A percentile compares a stretch with the other conserved stretches of the same genome.
Evolutionary conservation across 2,888 invertebrate genomes (phyloP).

Genomic region (Sphaerophoria taeniata): DNA sequence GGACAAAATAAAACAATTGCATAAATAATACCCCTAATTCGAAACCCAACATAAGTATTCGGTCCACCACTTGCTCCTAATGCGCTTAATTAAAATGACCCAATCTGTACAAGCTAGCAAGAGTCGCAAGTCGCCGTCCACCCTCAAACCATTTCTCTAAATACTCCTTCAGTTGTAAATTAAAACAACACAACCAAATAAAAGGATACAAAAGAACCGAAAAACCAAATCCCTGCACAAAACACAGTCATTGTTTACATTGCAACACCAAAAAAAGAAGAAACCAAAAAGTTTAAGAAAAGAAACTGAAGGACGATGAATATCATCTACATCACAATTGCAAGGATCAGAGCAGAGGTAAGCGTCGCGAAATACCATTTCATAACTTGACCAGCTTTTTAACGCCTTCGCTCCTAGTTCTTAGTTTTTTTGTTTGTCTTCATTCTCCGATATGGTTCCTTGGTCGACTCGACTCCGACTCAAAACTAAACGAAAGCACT

Average conservation of each 20-base stretch:
- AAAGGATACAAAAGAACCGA: constrained; percentile 12
- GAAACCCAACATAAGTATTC: constrained; percentile 44
- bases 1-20: constrained; percentile 24
- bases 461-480: not conserved
- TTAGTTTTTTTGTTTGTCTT: constrained; percentile 26
- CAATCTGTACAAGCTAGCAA: constrained; percentile 40
- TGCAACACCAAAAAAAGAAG: constrained; percentile 54
- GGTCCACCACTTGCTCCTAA: constrained; percentile 62
- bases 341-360: constrained; percentile 45
- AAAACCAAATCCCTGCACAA: constrained; percentile 49
- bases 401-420: constrained; percentile 49
- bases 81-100: constrained; percentile 73
- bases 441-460: not conserved
- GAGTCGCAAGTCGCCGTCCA: constrained; percentile 21
- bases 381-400: constrained; percentile 74
- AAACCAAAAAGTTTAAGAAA: constrained; percentile 41
- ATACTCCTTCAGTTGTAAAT: constrained; percentile 51
- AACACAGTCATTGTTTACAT: constrained; percentile 65
- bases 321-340: constrained; percentile 18
- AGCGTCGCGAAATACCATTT: constrained; percentile 70
- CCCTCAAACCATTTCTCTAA: constrained; percentile 52
- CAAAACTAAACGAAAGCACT: constrained; percentile 69
- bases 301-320: constrained; percentile 44
- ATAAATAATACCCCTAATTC: constrained; percentile 44
- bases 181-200: constrained; percentile 46